Base-by-base conservation (phyloP, 2,888 invertebrate species). In the Tyria jacobaeae region DNA sequence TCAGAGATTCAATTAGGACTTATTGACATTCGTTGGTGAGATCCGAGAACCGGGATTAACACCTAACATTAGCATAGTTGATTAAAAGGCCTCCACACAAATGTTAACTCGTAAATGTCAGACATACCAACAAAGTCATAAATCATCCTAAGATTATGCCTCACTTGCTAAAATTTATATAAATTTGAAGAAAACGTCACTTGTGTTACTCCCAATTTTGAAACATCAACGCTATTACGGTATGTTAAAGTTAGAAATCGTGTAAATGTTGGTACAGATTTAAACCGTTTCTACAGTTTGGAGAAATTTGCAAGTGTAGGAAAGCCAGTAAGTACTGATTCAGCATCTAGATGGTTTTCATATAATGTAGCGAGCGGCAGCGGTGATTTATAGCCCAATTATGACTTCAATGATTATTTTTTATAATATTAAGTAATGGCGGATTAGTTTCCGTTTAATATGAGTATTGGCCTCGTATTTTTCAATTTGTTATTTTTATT, bases 51-150 rank as follows among this genome's bases (percentile, higher is more conserved):
- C 60, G 66, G 87, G 88, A 90, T 89, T 89, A 89, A 89, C 90
- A 88, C 86, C 89, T 89, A 88, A 90, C 91, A 92, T 93, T 93
- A 91, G 89, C 91, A 91, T 91, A 91, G 90, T 91, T 93, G 92
- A 93, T 93, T 93, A 93, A 92, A 92, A 93, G 90, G 91, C 89
- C 90, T 89, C 86, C 86, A 82, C 86, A 84, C 83, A 84, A 86
- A 86, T 89, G 92, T 91, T 90, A 91, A 90, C 89, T 92, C 90
- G 91, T 92, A 90, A 92, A 92, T 87, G 92, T 94, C 92, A 92
- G 85, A 87, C 86, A 86, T 90, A 44, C 44, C 44, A 21, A 88
- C 87, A 85, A 89, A 89, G 88, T 90, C 91, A 93, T 94, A 93
- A 94, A 93, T 94, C 93, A 94, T 93, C 91, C 90, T 87, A 90